A percentile compares a stretch with the other conserved stretches of the same genome.
phyloP scores from a whole-genome alignment of 37 sponge, comb jelly and placozoan genomes.

The Chondrosia reniformis region DNA sequence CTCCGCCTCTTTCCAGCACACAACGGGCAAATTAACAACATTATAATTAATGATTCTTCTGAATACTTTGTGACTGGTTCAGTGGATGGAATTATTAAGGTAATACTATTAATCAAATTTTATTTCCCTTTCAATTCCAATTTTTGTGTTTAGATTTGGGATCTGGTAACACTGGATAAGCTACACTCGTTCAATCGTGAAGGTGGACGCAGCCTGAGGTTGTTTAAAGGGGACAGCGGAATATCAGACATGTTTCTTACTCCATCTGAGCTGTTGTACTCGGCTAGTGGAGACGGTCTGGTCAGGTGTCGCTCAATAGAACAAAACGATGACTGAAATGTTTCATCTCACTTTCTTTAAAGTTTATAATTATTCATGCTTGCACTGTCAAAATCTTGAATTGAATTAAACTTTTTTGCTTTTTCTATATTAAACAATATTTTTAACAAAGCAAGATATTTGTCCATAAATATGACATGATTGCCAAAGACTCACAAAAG shows the following conservation, averaged over 20 bases:
- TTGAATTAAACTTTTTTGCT: too few species aligned
- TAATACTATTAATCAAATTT: slow-evolving; percentile 5
- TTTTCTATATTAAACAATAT: too few species aligned
- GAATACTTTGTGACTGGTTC: slow-evolving; percentile 86
- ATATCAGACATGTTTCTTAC: not conserved
- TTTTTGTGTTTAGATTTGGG: slow-evolving; percentile 45
- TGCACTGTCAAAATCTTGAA: too few species aligned
- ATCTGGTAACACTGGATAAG: slow-evolving; percentile 46
- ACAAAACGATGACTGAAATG: too few species aligned
- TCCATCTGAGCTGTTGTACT: not conserved
- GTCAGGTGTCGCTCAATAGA: slow-evolving; percentile 23
- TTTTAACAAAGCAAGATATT: too few species aligned
- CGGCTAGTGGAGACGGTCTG: slow-evolving; percentile 8
- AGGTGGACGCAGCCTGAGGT: not conserved
- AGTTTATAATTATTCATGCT: too few species aligned
- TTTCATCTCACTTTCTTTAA: too few species aligned
- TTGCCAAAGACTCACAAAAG: too few species aligned
- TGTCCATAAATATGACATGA: too few species aligned
- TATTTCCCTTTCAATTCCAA: not conserved
- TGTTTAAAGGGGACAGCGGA: slow-evolving; percentile 19
- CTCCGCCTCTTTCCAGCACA: slow-evolving; percentile 63
- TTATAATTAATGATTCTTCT: slow-evolving; percentile 71
- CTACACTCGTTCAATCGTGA: slow-evolving; percentile 22
- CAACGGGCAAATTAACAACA: slow-evolving; percentile 56
- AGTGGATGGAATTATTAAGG: slow-evolving; percentile 90